phyloP scores from a whole-genome alignment of 1,140 invertebrate genomes.

The Drosophila navojoa region DNA sequence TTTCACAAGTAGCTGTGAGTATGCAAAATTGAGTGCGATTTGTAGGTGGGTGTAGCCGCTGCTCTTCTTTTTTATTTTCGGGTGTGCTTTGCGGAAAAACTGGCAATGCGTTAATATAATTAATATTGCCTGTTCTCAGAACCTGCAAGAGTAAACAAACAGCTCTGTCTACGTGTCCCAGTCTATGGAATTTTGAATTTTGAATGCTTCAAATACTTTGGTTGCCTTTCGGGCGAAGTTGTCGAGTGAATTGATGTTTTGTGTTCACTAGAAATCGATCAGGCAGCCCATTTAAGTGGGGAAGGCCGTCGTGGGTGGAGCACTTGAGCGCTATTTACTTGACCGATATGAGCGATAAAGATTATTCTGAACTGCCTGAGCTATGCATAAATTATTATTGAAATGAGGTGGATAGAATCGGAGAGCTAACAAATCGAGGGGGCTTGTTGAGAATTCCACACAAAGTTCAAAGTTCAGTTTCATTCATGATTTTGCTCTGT shows the following conservation, averaged over 20 bases:
- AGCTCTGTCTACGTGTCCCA: slow-evolving; percentile 7
- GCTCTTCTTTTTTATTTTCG: background rate
- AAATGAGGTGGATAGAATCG: background rate
- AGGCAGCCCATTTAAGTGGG: slow-evolving; percentile 31
- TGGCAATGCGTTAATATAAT: slow-evolving; percentile 47
- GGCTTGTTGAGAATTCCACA: background rate
- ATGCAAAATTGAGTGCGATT: slow-evolving; percentile 20
- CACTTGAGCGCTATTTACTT: background rate
- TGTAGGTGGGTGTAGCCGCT: slow-evolving; percentile 16
- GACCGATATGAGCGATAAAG: no score
- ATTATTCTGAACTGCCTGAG: no score
- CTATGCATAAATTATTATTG: no score
- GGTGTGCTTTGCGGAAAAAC: slow-evolving; percentile 41
- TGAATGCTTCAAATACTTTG: background rate
- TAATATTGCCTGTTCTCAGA: slow-evolving; percentile 50
- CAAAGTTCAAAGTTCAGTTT: no score
- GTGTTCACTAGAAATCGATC: slow-evolving; percentile 61
- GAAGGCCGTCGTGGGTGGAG: background rate
- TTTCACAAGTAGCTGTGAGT: slow-evolving; percentile 42
- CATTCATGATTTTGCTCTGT: no score
- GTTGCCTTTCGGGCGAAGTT: slow-evolving; percentile 37
- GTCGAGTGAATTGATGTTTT: slow-evolving; percentile 53
- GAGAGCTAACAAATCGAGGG: background rate
- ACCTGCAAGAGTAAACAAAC: slow-evolving; percentile 36
- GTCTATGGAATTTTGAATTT: slow-evolving; percentile 18